Conservation (phyloP, 2,888 invertebrate genomes). For the Synergus umbraculus region DNA sequence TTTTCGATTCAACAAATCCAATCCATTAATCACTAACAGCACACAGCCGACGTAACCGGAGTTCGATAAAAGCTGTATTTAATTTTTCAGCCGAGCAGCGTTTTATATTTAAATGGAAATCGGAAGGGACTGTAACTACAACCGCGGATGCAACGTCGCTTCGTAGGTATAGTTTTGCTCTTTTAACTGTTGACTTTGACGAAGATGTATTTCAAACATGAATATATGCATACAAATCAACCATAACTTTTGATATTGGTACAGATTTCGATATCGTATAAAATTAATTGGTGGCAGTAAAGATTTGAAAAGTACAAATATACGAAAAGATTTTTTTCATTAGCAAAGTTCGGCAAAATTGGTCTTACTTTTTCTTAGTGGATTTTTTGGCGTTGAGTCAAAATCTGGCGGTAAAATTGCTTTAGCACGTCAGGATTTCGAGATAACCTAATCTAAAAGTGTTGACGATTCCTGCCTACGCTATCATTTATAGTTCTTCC, state of each 20-base stretch:
- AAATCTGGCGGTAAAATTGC: no score
- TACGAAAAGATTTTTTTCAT: no score
- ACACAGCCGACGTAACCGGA: slow-evolving; percentile 38
- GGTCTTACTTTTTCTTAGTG: no score
- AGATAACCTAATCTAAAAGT: no score
- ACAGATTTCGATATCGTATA: slow-evolving; percentile 44
- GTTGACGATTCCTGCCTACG: no score
- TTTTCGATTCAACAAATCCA: slow-evolving; percentile 51
- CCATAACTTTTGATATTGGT: slow-evolving; percentile 50
- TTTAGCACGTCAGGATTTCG: no score
- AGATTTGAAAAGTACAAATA: no score
- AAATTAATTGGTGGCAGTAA: not conserved
- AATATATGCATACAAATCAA: slow-evolving; percentile 46
- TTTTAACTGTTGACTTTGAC: slow-evolving; percentile 59
- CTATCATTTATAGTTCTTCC: no score
- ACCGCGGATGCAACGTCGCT: slow-evolving; percentile 49
- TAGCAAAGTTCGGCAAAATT: no score
- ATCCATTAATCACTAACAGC: slow-evolving; percentile 57
- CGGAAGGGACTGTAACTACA: slow-evolving; percentile 50
- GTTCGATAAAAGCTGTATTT: slow-evolving; percentile 57
- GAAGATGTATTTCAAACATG: slow-evolving; percentile 58
- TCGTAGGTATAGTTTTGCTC: slow-evolving; percentile 1
- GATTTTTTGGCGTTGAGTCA: no score
- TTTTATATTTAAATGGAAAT: slow-evolving; percentile 56
- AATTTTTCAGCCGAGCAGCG: slow-evolving; percentile 52